Conservation (phyloP, 2,797 vertebrate genomes). For the Chlorospingus flavigularis region DNA sequence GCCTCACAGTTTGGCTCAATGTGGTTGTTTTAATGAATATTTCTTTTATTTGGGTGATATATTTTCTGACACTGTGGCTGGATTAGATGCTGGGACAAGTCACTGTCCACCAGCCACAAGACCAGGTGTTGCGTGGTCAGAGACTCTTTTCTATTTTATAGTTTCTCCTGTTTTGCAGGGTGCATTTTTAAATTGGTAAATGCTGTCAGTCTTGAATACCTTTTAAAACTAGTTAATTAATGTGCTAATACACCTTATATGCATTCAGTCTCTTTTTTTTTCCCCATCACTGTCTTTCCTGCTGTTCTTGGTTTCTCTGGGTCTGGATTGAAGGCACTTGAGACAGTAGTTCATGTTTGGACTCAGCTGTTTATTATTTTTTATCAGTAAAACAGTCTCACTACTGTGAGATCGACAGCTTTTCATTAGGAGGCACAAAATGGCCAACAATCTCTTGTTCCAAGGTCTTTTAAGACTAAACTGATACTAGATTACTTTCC, state of each 20-base stretch:
- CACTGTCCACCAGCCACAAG: neutral
- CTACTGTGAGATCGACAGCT: neutral
- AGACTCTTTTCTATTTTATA: neutral
- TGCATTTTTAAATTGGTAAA: neutral
- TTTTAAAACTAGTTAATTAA: neutral
- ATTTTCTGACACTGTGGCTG: neutral
- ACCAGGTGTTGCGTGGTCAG: neutral
- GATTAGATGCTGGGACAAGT: neutral
- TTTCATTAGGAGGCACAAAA: too few species aligned
- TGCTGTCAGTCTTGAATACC: neutral
- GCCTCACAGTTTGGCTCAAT: neutral
- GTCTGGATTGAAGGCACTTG: neutral
- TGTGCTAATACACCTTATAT: neutral
- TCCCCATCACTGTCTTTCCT: neutral
- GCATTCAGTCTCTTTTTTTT: fast-evolving
- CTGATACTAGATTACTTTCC: too few species aligned
- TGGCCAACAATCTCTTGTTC: too few species aligned
- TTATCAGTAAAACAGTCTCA: neutral
- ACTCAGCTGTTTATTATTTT: neutral
- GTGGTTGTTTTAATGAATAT: neutral
- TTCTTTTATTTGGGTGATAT: neutral
- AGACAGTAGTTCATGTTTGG: neutral
- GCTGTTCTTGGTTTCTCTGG: neutral
- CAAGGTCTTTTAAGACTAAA: neutral
- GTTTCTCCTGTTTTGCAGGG: neutral